Evolutionary conservation across 2,797 vertebrate species (phyloP).

Genomic region (Pangasius macronema): DNA sequence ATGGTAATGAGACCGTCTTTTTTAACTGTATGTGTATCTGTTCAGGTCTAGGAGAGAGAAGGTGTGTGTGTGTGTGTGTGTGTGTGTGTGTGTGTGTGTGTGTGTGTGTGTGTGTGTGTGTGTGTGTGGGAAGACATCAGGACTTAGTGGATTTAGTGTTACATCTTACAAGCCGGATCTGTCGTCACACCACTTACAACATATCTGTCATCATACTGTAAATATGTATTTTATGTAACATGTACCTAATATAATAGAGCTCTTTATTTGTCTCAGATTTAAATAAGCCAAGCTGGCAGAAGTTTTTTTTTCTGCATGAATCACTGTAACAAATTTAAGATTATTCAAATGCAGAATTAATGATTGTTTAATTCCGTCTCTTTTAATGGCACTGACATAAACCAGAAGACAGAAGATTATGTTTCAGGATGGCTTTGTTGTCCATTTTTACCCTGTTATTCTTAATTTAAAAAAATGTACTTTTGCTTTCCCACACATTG

Average conservation of each 20-base stretch:
- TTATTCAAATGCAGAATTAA: constrained; percentile 23
- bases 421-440: neutral
- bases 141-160: constrained; percentile 23
- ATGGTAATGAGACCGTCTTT: neutral
- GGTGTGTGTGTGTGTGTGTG: neutral
- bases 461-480: too few relatives aligned
- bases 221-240: constrained; percentile 66
- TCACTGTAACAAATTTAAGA: constrained; percentile 27
- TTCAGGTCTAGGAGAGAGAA: neutral
- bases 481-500: neutral
- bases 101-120: neutral
- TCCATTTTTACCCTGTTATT: neutral
- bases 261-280: constrained; percentile 31
- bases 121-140: neutral
- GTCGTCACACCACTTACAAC: constrained; percentile 29
- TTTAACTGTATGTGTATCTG: neutral
- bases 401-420: neutral
- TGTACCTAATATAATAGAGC: constrained; percentile 58
- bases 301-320: constrained; percentile 22
- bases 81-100: neutral
- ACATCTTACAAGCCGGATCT: constrained; percentile 54
- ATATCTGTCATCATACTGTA: constrained; percentile 57
- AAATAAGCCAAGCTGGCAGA: neutral
- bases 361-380: neutral
- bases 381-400: neutral